Evolutionary conservation across 53 echinoderm and acorn worm species (phyloP).

Genomic region (Holothuria leucospilota): DNA sequence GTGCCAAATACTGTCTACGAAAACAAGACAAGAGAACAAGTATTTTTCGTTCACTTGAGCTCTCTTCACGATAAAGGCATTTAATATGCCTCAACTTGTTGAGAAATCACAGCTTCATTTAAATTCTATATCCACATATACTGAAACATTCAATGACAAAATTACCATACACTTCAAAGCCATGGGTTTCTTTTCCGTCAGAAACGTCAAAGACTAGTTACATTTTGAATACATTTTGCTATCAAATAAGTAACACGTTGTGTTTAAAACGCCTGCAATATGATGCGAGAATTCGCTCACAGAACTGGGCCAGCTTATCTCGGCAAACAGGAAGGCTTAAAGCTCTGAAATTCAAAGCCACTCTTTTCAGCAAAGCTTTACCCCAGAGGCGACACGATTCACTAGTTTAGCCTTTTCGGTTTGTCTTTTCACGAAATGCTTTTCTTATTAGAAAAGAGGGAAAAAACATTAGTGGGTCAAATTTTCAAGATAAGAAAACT

Average conservation of each 20-base stretch:
- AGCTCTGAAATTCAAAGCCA: constrained; percentile 43
- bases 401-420: constrained; percentile 21
- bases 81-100: too few relatives aligned
- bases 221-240: constrained; percentile 36
- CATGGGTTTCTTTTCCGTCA: constrained; percentile 34
- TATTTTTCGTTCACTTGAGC: too few relatives aligned
- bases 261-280: constrained; percentile 33
- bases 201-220: constrained; percentile 36
- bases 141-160: constrained; percentile 38
- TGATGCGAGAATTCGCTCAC: constrained; percentile 35
- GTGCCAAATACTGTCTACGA: too few relatives aligned
- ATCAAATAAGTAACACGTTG: neutral
- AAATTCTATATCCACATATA: too few relatives aligned
- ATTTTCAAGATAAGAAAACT: constrained; percentile 33
- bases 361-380: constrained; percentile 16
- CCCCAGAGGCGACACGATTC: constrained; percentile 45
- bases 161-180: constrained; percentile 46
- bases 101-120: too few relatives aligned
- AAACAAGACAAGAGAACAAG: too few relatives aligned
- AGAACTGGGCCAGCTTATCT: constrained; percentile 47
- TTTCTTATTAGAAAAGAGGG: constrained; percentile 16
- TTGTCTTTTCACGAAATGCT: constrained; percentile 23
- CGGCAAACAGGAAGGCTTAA: neutral
- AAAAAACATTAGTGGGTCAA: constrained; percentile 38
- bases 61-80: too few relatives aligned